These are phyloP conservation scores for Drosophila nannoptera DNA, from an alignment of 1,140 invertebrate genomes.

Conservation along the genomic window DNA sequence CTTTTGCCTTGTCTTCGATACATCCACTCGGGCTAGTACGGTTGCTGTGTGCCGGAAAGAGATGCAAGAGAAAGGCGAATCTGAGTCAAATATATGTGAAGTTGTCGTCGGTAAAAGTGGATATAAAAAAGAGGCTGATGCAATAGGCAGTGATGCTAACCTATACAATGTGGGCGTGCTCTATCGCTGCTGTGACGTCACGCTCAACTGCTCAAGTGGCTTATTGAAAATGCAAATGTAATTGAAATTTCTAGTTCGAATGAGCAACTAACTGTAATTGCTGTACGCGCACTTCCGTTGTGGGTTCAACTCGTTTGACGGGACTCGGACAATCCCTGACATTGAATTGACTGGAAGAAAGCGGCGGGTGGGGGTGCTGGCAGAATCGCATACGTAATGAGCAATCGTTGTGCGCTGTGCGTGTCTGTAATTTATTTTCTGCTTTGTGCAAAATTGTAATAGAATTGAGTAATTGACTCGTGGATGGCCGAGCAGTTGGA, in stretches of 20 bases:
- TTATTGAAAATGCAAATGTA: constrained; percentile 15
- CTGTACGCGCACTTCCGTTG: constrained; percentile 18
- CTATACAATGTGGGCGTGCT: constrained; percentile 1
- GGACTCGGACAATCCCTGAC: constrained; percentile 8
- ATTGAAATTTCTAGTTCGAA: neutral
- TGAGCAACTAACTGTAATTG: constrained; percentile 24
- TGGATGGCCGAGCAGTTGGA: constrained; percentile 15
- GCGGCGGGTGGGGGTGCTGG: neutral
- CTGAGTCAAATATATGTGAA: constrained; percentile 66
- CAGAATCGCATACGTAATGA: constrained; percentile 1
- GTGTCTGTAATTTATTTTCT: constrained; percentile 26
- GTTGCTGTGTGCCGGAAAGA: neutral
- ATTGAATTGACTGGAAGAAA: neutral
- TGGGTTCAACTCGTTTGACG: neutral
- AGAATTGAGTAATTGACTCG: constrained; percentile 23
- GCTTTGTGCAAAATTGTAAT: constrained; percentile 15
- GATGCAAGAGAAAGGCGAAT: constrained; percentile 48
- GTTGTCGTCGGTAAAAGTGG: constrained; percentile 29
- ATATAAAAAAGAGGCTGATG: constrained; percentile 33
- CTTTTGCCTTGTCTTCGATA: constrained; percentile 26
- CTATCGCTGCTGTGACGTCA: constrained; percentile 23
- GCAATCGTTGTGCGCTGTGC: neutral
- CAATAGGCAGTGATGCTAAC: constrained; percentile 30
- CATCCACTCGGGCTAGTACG: neutral
- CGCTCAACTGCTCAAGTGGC: constrained; percentile 12